A percentile compares a stretch with the other conserved stretches of the same genome.
Conservation (phyloP, 2,113 vertebrate genomes). For the Piaya cayana region DNA sequence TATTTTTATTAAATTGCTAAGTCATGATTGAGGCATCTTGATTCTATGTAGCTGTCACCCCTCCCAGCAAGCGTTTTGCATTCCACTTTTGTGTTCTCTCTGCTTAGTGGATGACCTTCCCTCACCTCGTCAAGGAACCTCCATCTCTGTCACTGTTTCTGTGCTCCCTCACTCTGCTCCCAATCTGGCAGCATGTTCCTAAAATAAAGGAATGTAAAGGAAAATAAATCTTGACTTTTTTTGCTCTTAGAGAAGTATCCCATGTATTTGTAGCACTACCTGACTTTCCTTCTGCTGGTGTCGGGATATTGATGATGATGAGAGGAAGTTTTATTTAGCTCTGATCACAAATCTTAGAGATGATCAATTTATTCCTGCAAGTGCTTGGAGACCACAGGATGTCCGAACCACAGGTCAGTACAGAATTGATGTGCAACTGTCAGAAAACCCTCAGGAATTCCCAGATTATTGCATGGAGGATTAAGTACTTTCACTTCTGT, state of each 20-base stretch:
- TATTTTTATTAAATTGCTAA: neutral
- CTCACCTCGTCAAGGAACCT: neutral
- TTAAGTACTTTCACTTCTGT: neutral
- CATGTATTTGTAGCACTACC: neutral
- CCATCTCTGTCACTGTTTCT: neutral
- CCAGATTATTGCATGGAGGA: neutral
- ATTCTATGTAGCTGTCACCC: neutral
- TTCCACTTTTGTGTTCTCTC: neutral
- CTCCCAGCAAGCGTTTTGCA: neutral
- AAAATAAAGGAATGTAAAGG: neutral
- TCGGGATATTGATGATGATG: neutral
- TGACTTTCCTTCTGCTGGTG: neutral
- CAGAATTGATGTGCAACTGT: neutral
- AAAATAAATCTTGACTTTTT: neutral
- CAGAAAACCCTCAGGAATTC: neutral
- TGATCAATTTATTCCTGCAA: neutral
- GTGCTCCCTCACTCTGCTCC: neutral
- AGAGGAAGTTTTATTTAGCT: neutral
- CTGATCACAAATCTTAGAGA: neutral
- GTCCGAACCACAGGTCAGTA: neutral
- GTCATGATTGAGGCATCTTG: neutral
- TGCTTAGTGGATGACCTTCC: fast-evolving
- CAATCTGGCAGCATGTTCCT: neutral
- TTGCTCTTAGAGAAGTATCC: neutral
- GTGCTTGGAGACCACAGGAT: neutral